These are phyloP conservation scores for Romanogobio albipinnatus DNA, from an alignment of 2,113 vertebrate genomes.

Conservation along the genomic window DNA sequence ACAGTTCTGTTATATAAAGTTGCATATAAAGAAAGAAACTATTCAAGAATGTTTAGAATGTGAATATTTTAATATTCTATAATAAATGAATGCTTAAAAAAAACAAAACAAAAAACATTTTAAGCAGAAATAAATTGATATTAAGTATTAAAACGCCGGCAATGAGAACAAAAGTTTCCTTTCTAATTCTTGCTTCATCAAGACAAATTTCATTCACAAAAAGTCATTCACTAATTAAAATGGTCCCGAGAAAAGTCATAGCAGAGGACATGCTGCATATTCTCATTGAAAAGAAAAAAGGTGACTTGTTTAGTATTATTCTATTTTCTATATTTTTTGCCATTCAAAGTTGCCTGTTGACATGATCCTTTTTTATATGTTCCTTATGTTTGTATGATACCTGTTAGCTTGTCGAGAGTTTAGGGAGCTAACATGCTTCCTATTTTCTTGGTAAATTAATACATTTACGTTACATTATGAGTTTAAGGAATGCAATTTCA, in stretches of 20 bases:
- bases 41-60: neutral
- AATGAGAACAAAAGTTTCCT: neutral
- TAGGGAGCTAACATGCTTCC: no score
- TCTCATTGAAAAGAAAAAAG: no score
- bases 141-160: neutral
- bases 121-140: neutral
- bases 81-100: no score
- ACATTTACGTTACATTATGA: neutral
- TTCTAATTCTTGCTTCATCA: neutral
- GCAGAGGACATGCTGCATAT: no score
- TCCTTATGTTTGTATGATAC: no score
- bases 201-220: neutral
- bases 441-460: neutral
- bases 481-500: neutral
- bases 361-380: no score
- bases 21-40: neutral
- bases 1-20: neutral
- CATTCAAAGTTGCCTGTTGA: no score
- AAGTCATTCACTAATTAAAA: neutral
- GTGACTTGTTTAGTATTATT: no score
- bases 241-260: neutral
- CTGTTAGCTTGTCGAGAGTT: no score
- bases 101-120: neutral
- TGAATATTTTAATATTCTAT: neutral
- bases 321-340: no score